phyloP scores from a whole-genome alignment of 2,113 vertebrate species.

The Alethe diademata region DNA sequence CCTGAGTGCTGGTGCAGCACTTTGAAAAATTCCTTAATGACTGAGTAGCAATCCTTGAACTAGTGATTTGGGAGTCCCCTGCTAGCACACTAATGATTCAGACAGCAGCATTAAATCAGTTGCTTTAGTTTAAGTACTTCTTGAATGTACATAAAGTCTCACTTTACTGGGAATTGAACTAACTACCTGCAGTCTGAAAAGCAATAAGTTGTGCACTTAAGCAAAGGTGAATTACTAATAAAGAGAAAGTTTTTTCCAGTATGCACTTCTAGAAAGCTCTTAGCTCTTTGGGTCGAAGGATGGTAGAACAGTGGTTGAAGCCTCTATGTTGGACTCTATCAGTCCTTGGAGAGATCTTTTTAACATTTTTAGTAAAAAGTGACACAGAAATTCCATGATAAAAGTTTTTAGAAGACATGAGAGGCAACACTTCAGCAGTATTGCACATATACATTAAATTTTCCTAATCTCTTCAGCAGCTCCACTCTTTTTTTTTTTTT shows the following conservation, averaged over 20 bases:
- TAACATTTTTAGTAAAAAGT: neutral
- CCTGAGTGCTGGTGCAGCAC: constrained; percentile 32
- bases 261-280: neutral
- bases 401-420: neutral
- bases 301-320: neutral
- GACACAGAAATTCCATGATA: neutral
- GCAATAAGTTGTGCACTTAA: neutral
- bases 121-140: constrained; percentile 44
- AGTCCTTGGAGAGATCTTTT: neutral
- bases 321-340: neutral
- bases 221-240: constrained; percentile 31
- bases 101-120: constrained; percentile 53
- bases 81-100: constrained; percentile 35
- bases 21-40: constrained; percentile 37
- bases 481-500: neutral
- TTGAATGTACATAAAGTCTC: constrained; percentile 15
- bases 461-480: neutral
- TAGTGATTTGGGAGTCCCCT: constrained; percentile 39
- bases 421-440: neutral
- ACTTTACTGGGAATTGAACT: constrained; percentile 38
- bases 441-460: neutral
- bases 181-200: constrained; percentile 28
- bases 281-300: neutral
- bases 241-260: neutral
- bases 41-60: constrained; percentile 17